Base-by-base conservation (phyloP, 30 jellyfish, hydroid and myxozoan species). In the Clytia hemisphaerica region DNA sequence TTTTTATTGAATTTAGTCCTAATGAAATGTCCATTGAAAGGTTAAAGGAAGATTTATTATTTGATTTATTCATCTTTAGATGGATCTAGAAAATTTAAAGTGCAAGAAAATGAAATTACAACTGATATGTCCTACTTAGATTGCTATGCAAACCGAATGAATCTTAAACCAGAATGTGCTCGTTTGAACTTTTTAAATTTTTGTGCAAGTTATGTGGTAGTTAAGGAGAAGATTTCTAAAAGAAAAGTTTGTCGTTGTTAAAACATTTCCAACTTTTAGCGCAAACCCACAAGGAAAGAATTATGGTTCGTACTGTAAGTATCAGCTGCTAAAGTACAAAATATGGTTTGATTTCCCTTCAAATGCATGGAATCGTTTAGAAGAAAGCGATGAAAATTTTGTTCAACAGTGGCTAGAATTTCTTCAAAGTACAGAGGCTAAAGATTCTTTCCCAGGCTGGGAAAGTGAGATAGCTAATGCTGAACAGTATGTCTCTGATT, bases 361-460 rank as follows among this genome's bases (percentile, higher is more conserved):
- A n/a, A n/a, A n/a, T n/a, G n/a, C n/a, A n/a, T n/a, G n/a, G n/a
- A n/a, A n/a, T n/a, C n/a, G n/a, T 42, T 28, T 7, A 12, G 61
- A 48, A 5, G 64, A 30, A 19, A 12, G 40, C 2, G 63, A 71
- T 50, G 61, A 50, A 26, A 21, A 42, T 19, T 72, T 72, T 51
- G 84, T 50, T 29, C 4, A 72, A 16, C 3, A 55, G 2, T 55
- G 69, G 69, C 42, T 37, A n/a, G 24, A 58, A 58, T 74, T 74
- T 38, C 53, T 73, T 6, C 10, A 34, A 3, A 26, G 47, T 36
- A 67, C 58, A 25, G 38, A n/a, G 18, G 87, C 80, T 7, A 38
- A 74, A 30, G 61, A 4, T 1, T 48, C 48, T 2, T 79, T 74
- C 15, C 51, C 87, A 58, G 42, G 30, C 81, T 74, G 79, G 79